A percentile compares a stretch with the other conserved stretches of the same genome.
These are phyloP conservation scores for Loxodonta africana DNA, from an alignment of 2,113 vertebrate genomes.

Conservation along the genomic window DNA sequence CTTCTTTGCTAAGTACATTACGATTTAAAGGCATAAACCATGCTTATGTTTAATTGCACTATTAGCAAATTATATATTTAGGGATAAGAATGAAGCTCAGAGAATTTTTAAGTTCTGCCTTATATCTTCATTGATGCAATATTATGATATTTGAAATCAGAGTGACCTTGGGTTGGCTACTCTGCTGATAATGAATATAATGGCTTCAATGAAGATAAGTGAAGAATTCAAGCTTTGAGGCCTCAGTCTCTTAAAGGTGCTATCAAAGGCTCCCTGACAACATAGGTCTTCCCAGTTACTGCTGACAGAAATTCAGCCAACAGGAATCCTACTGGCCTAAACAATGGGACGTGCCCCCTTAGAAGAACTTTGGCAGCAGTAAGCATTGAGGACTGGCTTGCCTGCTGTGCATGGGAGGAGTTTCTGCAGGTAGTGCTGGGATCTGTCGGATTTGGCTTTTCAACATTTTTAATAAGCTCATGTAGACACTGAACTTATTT, in stretches of 20 bases:
- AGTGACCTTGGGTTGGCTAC: not conserved
- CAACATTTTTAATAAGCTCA: conserved; percentile 18
- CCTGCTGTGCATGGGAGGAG: not conserved
- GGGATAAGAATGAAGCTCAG: not conserved
- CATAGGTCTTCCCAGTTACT: not conserved
- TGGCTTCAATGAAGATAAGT: not conserved
- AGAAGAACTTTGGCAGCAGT: not conserved
- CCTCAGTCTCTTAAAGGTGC: not conserved
- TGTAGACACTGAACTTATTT: not conserved
- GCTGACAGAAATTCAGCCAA: not conserved
- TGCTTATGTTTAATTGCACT: not conserved
- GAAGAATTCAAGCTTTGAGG: not conserved
- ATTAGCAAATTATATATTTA: not conserved
- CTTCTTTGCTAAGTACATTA: too few relatives aligned
- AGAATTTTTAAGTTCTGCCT: not conserved
- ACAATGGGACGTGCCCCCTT: not conserved
- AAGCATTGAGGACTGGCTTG: not conserved
- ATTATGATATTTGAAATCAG: not conserved
- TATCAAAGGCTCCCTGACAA: not conserved
- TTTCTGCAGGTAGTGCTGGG: not conserved
- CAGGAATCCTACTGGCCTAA: not conserved
- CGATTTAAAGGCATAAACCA: not conserved
- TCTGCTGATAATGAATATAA: not conserved
- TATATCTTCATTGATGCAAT: not conserved
- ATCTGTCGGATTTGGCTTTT: conserved; percentile 9